Base-by-base conservation (phyloP, 1,140 invertebrate species). In the Sitobion miscanthi region DNA sequence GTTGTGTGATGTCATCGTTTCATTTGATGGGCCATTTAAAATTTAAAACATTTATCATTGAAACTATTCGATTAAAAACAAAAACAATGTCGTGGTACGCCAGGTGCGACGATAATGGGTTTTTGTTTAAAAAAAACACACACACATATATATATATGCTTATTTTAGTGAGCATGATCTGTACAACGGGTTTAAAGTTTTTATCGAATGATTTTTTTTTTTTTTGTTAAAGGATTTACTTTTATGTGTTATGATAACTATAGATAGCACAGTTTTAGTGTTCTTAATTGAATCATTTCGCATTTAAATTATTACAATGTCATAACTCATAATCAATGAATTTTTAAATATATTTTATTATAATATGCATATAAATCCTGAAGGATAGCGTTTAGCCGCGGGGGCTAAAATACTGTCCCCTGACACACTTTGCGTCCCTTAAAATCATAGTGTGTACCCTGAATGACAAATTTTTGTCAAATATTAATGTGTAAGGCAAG, bases 81-180 rank as follows among this genome's bases (percentile, higher is more conserved):
- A 85, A 85, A 85, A 85, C 83, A 11, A 85, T 77, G 83, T 85
- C 23, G 35, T 25, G 2, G 23, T 85, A 38, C 82, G n/a, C 83
- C 85, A 86, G 85, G 85, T 86, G 85, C 42, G 85, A 86, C 85
- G 45, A 86, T 86, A 86, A 86, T 86, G 85, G 85, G 85, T 86
- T 86, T 45, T 86, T 47, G 85, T 86, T 86, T 30, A 86, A 86
- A 47, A 47, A 77, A 77, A 21, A 54, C 20, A 21, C 20, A 77
- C 30, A 62, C 57, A 30, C 4, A 35, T 35, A 35, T 35, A 30
- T 11, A 69, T 9, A 77, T 6, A 85, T 85, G 11, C 42, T 11
- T 11, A 42, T 85, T 45, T 85, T 85, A 85, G 83, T 8, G 23
- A 45, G 11, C 83, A 23, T 42, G 8, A 42, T 42, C 42, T 45